Conservation (phyloP, 2,888 invertebrate genomes). For the Melanchra persicariae region DNA sequence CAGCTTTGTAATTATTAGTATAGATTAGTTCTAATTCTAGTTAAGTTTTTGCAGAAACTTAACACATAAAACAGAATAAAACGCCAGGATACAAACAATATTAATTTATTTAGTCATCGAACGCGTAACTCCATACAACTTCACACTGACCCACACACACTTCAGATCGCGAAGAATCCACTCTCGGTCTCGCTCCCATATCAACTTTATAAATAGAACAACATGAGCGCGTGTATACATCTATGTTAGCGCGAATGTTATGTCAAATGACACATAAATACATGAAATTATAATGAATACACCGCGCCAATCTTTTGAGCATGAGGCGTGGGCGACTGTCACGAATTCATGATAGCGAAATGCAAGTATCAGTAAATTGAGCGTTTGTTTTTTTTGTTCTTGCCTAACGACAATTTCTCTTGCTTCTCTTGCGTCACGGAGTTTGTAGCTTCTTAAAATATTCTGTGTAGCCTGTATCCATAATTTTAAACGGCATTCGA, state of each 20-base stretch:
- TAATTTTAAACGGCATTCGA: slow-evolving; percentile 26
- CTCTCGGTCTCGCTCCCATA: slow-evolving; percentile 59
- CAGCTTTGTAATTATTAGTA: too few relatives aligned
- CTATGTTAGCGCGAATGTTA: slow-evolving; percentile 33
- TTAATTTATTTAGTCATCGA: slow-evolving; percentile 79
- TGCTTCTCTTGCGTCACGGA: background rate
- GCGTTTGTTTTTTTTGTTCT: background rate
- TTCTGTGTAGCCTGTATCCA: background rate
- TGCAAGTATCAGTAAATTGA: slow-evolving; percentile 8
- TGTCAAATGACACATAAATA: slow-evolving; percentile 29
- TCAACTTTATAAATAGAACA: slow-evolving; percentile 48
- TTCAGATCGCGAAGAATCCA: slow-evolving; percentile 74
- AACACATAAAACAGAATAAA: slow-evolving; percentile 40
- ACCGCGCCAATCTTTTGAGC: slow-evolving; percentile 21
- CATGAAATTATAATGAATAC: slow-evolving; percentile 7
- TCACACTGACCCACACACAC: slow-evolving; percentile 69
- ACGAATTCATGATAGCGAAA: background rate
- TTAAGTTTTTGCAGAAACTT: background rate
- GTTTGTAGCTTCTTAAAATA: background rate
- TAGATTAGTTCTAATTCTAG: too few relatives aligned
- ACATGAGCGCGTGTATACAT: slow-evolving; percentile 31
- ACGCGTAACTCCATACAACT: slow-evolving; percentile 65
- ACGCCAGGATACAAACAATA: slow-evolving; percentile 74
- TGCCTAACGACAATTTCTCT: background rate
- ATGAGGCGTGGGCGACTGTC: slow-evolving; percentile 1